Percentiles rank a stretch among this genome's conserved stretches.
Conservation (phyloP, 2,888 invertebrate genomes). For the Himalopsyche japonica region DNA sequence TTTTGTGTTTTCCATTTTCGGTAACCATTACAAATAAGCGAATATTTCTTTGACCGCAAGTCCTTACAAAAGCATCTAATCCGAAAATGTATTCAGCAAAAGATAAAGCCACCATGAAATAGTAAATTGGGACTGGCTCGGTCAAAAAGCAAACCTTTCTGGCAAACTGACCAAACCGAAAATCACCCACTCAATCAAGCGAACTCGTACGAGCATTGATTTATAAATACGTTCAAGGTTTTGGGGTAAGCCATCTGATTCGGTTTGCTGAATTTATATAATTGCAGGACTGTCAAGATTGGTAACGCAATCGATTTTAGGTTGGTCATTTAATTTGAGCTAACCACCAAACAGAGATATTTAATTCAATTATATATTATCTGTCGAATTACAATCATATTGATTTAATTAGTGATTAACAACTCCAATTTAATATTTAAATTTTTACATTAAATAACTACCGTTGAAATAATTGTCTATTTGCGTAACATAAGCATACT, state of each 20-base stretch:
- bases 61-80: background rate
- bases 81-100: background rate
- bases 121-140: background rate
- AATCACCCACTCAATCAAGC: background rate
- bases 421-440: no score
- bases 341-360: no score
- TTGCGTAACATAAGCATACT: no score
- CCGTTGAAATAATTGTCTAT: no score
- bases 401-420: no score
- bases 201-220: background rate
- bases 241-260: background rate
- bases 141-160: background rate
- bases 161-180: background rate
- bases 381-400: no score
- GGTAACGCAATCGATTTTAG: background rate
- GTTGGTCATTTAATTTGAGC: no score
- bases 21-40: background rate
- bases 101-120: background rate
- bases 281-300: background rate
- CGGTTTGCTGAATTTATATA: background rate
- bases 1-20: background rate
- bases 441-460: no score
- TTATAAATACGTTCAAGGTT: background rate
- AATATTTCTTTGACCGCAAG: background rate
- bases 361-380: no score